These are phyloP conservation scores for Patella pellucida DNA, from an alignment of 2,888 invertebrate genomes.

Conservation along the genomic window DNA sequence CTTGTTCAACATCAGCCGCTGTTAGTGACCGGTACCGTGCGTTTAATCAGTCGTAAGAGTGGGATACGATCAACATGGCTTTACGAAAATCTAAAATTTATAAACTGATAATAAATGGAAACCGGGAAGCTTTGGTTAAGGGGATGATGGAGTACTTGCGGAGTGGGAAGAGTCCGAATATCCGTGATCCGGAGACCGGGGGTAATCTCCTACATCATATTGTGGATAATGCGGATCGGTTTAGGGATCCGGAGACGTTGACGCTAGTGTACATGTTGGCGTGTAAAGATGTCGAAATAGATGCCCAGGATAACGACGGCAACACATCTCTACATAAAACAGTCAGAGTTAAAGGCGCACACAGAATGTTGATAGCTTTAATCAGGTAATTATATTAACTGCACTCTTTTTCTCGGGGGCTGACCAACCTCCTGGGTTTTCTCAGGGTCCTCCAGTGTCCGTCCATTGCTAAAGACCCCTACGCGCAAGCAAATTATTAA, in stretches of 20 bases:
- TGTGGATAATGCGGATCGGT: constrained; percentile 52
- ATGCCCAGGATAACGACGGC: constrained; percentile 52
- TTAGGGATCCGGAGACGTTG: constrained; percentile 54
- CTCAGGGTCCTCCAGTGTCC: too few relatives aligned
- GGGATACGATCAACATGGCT: constrained; percentile 39
- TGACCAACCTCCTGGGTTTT: too few relatives aligned
- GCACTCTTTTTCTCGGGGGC: too few relatives aligned
- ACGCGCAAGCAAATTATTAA: too few relatives aligned
- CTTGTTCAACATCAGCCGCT: too few relatives aligned
- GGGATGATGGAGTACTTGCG: constrained; percentile 53
- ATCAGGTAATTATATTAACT: constrained; percentile 47
- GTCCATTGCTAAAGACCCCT: too few relatives aligned
- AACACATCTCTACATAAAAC: constrained; percentile 59
- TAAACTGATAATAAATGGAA: constrained; percentile 71
- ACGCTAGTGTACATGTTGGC: constrained; percentile 61
- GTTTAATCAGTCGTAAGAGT: too few relatives aligned
- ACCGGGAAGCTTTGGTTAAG: constrained; percentile 48
- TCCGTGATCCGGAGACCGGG: constrained; percentile 52
- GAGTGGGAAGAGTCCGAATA: constrained; percentile 57
- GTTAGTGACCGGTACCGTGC: too few relatives aligned
- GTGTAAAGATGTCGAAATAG: constrained; percentile 60
- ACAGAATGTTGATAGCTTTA: constrained; percentile 58
- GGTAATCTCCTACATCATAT: constrained; percentile 59
- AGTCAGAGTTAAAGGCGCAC: constrained; percentile 52
- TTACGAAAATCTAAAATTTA: constrained; percentile 55